Base-by-base conservation (phyloP, 2,888 invertebrate species). In the Apantesis nais region DNA sequence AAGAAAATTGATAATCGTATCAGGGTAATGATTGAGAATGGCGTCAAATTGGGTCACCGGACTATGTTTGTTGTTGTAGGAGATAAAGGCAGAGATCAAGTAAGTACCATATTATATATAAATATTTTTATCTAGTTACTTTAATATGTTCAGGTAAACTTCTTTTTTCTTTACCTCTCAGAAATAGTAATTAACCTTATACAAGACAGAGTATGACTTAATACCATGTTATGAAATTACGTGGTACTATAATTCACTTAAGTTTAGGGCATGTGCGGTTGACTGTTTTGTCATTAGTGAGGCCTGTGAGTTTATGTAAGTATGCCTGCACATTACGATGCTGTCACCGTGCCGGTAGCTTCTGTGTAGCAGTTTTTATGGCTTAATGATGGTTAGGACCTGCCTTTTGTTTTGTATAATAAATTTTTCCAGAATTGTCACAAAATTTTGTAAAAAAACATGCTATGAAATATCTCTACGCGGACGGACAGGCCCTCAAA, bases 1-100 rank as follows among this genome's bases (percentile, higher is more conserved):
- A 98, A 98, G 93, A 99, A 99, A 95, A 98, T 99, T 84, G 99
- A 99, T 90, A 99, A 99, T 89, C 97, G 99, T 69, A 98, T 99
- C 75, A 96, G 99, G 66, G 97, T 98, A 34, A 96, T 99, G 94
- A 99, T 99, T 86, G 99, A 99, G 93, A 99, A 99, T 97, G 99
- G 99, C 41, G 98, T 99, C 64, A 96, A 97, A 85, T 90, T 97
- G 67, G 97, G 98, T 1, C 99, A 99, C 88, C 96, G 99, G 70
- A 98, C 99, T 5, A 97, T 99, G 97, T 98, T 99, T 93, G 97
- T 99, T 63, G 95, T 99, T 67, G 98, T 99, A 55, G 99, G 99
- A 3, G 99, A 99, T 88, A 99, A 99, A 95, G 98, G 98, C 29
- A 96, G 97, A 89, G 99, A 99, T 94, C 99, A 99, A 96, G 99